Percentiles rank a stretch among this genome's conserved stretches.
These are phyloP conservation scores for Hipposideros armiger DNA, from an alignment of 2,113 vertebrate species.

Conservation along the genomic window DNA sequence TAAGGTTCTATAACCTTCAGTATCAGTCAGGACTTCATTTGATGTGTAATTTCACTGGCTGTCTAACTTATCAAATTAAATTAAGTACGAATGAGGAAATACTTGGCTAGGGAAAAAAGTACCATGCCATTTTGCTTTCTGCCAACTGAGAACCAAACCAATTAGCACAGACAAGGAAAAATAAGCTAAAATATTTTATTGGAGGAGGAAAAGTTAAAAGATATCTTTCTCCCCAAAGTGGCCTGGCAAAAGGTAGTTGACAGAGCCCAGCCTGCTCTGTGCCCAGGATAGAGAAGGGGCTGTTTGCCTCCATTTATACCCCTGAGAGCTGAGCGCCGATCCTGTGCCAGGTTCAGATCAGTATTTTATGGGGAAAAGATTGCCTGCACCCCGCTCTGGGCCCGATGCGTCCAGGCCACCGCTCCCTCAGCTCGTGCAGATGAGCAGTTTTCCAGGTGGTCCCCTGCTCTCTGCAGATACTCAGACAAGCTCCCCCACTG, in stretches of 20 bases:
- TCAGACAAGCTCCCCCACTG: background rate
- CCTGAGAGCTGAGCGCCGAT: background rate
- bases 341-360: background rate
- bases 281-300: background rate
- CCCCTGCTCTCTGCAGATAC: background rate
- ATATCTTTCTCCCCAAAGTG: background rate
- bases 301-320: background rate
- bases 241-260: background rate
- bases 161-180: background rate
- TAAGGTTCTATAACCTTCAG: background rate
- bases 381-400: background rate
- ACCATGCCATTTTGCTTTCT: background rate
- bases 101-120: background rate
- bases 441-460: background rate
- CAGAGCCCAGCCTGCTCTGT: background rate
- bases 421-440: background rate
- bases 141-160: background rate
- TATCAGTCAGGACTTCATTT: background rate
- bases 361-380: background rate
- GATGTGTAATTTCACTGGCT: slow-evolving; percentile 12
- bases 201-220: background rate
- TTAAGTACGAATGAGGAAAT: background rate
- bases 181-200: background rate
- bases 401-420: background rate
- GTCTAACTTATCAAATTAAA: slow-evolving; percentile 19